Conservation (phyloP, 2,113 vertebrate species). For the Corvus cornix region DNA sequence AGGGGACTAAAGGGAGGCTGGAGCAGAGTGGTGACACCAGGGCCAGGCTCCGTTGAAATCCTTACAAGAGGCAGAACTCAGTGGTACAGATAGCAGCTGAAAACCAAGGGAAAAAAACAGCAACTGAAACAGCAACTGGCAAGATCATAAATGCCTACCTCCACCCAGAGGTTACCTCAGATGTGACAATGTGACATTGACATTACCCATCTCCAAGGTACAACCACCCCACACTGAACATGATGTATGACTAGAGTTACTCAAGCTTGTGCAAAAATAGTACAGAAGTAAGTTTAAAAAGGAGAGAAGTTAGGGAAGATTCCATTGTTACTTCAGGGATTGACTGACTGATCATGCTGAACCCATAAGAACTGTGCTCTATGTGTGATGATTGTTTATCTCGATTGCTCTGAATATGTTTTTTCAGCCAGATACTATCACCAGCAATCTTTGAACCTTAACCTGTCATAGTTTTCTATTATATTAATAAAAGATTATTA, state of each 20-base stretch:
- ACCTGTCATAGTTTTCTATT: not conserved
- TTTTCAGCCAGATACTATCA: not conserved
- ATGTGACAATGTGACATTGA: too few species aligned
- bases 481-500: not conserved
- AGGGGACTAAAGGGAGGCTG: not conserved
- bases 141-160: not conserved
- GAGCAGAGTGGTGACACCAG: fast-evolving
- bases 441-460: not conserved
- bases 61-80: too few species aligned
- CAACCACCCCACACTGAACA: not conserved
- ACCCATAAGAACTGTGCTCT: not conserved
- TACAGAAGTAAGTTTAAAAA: not conserved
- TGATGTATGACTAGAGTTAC: not conserved
- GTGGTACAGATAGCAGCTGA: not conserved
- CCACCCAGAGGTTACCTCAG: too few species aligned
- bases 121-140: fast-evolving
- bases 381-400: not conserved
- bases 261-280: not conserved
- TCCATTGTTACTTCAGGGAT: not conserved
- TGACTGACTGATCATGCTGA: not conserved
- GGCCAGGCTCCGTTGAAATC: not conserved
- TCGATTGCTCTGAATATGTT: fast-evolving
- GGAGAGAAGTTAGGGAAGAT: not conserved
- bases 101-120: not conserved
- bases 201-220: not conserved